Evolutionary conservation across 2,113 vertebrate genomes (phyloP).

Genomic region (Melanerpes aurifrons): DNA sequence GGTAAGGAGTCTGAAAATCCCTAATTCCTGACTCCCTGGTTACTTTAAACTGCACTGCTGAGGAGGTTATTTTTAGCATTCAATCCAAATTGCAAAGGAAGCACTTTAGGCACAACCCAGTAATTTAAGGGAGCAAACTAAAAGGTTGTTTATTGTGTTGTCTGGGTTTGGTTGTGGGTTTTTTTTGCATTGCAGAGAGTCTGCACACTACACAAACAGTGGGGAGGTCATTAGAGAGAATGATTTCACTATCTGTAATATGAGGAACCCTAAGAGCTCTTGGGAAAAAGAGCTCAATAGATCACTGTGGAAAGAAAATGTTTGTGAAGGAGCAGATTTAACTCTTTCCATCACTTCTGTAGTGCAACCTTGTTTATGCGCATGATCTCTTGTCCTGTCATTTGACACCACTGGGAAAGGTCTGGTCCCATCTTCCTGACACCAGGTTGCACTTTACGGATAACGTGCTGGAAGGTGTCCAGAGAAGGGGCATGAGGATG

Average conservation of each 20-base stretch:
- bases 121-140: not conserved
- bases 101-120: not conserved
- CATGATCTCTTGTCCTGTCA: too few relatives aligned
- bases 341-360: not conserved
- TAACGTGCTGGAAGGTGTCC: too few relatives aligned
- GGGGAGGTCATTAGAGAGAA: not conserved
- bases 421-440: too few relatives aligned
- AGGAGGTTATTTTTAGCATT: not conserved
- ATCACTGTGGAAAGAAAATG: not conserved
- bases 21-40: not conserved
- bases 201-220: not conserved
- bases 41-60: not conserved
- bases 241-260: not conserved
- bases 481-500: too few relatives aligned
- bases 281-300: not conserved
- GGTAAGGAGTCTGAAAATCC: not conserved
- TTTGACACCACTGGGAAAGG: too few relatives aligned
- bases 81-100: not conserved
- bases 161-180: not conserved
- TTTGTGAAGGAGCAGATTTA: not conserved
- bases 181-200: not conserved
- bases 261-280: not conserved
- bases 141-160: not conserved
- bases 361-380: too few relatives aligned
- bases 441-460: too few relatives aligned